Evolutionary conservation across 2,888 invertebrate genomes (phyloP).

Genomic region (Tinea semifulvella): DNA sequence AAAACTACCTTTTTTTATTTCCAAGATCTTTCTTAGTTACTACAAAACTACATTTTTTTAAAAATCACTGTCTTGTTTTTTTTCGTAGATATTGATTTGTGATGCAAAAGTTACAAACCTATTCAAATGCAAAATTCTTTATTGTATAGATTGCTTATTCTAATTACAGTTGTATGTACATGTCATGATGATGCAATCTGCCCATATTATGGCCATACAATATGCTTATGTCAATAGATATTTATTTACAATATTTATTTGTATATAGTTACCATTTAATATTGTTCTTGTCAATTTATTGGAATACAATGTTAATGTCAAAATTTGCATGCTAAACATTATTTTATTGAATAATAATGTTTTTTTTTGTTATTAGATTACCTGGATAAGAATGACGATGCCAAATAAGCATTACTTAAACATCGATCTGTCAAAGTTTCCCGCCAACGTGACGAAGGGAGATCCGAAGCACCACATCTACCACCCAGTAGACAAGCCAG

Average conservation of each 20-base stretch:
- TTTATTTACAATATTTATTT: neutral
- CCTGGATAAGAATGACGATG: constrained; percentile 78
- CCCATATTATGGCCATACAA: too few relatives aligned
- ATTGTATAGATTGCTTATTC: too few relatives aligned
- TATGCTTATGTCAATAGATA: neutral
- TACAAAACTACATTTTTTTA: too few relatives aligned
- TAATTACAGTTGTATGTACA: too few relatives aligned
- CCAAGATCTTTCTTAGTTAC: too few relatives aligned
- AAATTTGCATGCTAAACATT: neutral
- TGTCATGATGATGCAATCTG: too few relatives aligned
- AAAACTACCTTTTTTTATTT: too few relatives aligned
- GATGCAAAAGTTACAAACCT: too few relatives aligned
- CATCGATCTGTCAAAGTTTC: constrained; percentile 79
- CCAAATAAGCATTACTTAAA: constrained; percentile 85
- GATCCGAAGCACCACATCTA: constrained; percentile 75
- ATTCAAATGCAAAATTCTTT: too few relatives aligned
- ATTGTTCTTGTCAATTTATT: neutral
- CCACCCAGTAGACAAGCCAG: constrained; percentile 80
- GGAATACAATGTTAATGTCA: too few relatives aligned
- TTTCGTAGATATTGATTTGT: too few relatives aligned
- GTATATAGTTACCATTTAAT: neutral
- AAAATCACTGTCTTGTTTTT: too few relatives aligned
- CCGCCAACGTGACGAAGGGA: constrained; percentile 68
- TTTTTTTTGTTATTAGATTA: constrained; percentile 57
- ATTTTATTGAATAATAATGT: neutral